phyloP scores from a whole-genome alignment of 2,113 vertebrate species.

The Telmatochromis sp. region DNA sequence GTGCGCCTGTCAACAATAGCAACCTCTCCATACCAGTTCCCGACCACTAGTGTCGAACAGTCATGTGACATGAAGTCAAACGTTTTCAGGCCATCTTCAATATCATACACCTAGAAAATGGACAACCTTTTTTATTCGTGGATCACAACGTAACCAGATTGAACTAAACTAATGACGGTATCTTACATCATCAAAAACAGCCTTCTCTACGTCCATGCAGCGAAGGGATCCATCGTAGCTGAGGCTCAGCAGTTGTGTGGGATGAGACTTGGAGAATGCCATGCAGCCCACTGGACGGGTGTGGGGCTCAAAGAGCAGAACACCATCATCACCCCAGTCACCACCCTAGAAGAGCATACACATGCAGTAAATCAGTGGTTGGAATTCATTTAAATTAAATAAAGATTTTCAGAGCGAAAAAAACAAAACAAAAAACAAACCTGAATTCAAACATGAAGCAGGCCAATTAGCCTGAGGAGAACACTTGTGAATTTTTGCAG shows the following conservation, averaged over 20 bases:
- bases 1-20: conserved; percentile 80
- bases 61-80: conserved; percentile 81
- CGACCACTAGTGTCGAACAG: conserved; percentile 70
- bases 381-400: neutral
- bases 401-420: neutral
- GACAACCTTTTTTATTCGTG: neutral
- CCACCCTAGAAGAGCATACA: conserved; percentile 55
- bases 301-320: conserved; percentile 73
- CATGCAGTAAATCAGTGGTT: neutral
- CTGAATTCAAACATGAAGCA: neutral
- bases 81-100: conserved; percentile 64
- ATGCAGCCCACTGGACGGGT: conserved; percentile 64
- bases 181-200: conserved; percentile 82
- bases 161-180: neutral
- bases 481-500: neutral
- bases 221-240: conserved; percentile 77
- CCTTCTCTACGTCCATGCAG: conserved; percentile 77
- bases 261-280: conserved; percentile 74
- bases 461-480: neutral
- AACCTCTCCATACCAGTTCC: conserved; percentile 67
- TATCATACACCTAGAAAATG: conserved; percentile 70
- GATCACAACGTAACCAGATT: neutral
- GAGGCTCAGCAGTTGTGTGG: conserved; percentile 78
- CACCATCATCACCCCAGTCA: conserved; percentile 60
- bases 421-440: neutral